Evolutionary conservation across 2,797 vertebrate genomes (phyloP).

Genomic region (Dipus sagitta): DNA sequence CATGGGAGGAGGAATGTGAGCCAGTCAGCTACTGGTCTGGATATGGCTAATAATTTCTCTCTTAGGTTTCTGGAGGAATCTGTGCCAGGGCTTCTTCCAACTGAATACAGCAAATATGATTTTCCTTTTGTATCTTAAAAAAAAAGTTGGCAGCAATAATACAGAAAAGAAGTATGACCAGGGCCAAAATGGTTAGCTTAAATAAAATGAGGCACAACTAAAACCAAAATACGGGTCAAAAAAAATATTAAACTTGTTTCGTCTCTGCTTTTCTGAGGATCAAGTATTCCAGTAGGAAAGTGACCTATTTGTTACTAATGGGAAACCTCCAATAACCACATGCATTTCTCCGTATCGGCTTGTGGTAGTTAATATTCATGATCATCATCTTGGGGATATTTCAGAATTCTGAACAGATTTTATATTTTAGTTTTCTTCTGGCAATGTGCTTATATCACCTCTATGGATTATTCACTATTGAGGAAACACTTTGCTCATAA

Average conservation of each 20-base stretch:
- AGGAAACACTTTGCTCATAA: neutral
- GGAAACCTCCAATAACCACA: conserved; percentile 11
- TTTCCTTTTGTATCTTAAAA: conserved; percentile 69
- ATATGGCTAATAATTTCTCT: conserved; percentile 76
- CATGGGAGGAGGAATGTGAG: conserved; percentile 64
- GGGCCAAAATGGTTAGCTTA: conserved; percentile 44
- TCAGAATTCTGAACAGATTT: conserved; percentile 12
- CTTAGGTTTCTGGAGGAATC: conserved; percentile 68
- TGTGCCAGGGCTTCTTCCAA: conserved; percentile 64
- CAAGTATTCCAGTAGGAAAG: neutral
- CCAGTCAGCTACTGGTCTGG: conserved; percentile 82
- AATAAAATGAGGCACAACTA: conserved; percentile 61
- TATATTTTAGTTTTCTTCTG: neutral
- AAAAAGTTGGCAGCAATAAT: conserved; percentile 29
- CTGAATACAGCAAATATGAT: conserved; percentile 43
- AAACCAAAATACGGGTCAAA: conserved; percentile 59
- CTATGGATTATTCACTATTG: neutral
- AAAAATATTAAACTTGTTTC: neutral
- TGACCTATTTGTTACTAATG: neutral
- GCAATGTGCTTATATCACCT: neutral
- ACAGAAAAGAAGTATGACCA: conserved; percentile 42
- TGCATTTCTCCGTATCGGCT: neutral
- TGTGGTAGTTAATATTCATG: neutral
- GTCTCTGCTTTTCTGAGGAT: conserved; percentile 34
- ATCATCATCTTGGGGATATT: neutral